A percentile compares a stretch with the other conserved stretches of the same genome.
These are phyloP conservation scores for Sciurus vulgaris DNA, from an alignment of 2,797 vertebrate species.

Conservation along the genomic window DNA sequence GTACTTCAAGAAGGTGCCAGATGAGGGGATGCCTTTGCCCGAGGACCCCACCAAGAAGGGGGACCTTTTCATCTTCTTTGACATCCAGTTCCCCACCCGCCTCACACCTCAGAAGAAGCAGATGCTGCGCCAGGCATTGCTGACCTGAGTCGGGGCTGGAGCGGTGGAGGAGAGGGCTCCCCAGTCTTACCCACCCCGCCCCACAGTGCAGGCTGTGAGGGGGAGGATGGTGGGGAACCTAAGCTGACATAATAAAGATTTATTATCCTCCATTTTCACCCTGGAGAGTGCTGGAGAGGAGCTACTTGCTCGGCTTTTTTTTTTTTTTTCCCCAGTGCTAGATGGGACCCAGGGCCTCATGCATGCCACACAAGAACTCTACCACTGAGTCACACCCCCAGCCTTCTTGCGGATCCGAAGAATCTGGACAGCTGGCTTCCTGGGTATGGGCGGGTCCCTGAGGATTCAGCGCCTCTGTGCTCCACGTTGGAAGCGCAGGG, in stretches of 20 bases:
- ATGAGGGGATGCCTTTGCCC: slow-evolving; percentile 94
- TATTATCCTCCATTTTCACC: background rate
- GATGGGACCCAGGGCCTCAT: too few species aligned
- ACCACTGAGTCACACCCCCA: too few species aligned
- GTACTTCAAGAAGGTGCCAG: slow-evolving; percentile 93
- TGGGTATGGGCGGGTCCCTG: background rate
- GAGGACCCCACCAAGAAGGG: slow-evolving; percentile 90
- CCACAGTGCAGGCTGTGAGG: background rate
- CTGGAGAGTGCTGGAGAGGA: background rate
- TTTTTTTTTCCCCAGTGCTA: too few species aligned
- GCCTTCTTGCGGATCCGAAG: background rate
- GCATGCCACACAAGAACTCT: too few species aligned
- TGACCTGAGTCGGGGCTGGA: slow-evolving; percentile 41
- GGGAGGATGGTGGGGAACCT: background rate
- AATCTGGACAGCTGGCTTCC: background rate
- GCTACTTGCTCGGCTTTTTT: background rate
- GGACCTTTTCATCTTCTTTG: slow-evolving; percentile 93
- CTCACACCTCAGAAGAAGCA: slow-evolving; percentile 91
- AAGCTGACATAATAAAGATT: slow-evolving; percentile 75
- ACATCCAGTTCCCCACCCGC: slow-evolving; percentile 92
- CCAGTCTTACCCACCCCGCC: background rate
- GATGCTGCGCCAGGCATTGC: slow-evolving; percentile 90
- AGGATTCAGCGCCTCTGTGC: background rate
- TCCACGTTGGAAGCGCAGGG: background rate
- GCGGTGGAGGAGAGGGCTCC: background rate